Evolutionary conservation across 2,797 vertebrate genomes (phyloP).

Genomic region (Anabas testudineus): DNA sequence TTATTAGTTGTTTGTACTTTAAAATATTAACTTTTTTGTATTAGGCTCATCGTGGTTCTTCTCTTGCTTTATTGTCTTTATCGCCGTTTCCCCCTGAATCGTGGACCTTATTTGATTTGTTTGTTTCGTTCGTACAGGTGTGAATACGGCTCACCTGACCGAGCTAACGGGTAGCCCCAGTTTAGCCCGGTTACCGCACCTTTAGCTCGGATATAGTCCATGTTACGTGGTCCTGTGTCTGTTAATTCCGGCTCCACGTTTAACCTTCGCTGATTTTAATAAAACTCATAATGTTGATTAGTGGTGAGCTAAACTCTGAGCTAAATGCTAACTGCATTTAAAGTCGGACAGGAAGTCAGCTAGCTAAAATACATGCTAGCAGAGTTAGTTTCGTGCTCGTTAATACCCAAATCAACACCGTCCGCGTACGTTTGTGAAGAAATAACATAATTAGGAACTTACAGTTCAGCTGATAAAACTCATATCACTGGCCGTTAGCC

Average conservation of each 20-base stretch:
- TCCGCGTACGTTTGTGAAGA: background rate
- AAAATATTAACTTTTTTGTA: too few species aligned
- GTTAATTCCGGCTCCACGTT: background rate
- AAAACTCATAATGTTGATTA: too few species aligned
- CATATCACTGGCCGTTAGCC: slow-evolving; percentile 53
- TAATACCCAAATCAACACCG: background rate
- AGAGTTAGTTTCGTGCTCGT: background rate
- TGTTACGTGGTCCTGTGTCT: background rate
- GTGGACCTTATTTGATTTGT: too few species aligned
- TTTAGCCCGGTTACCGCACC: background rate
- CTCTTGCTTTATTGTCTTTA: too few species aligned
- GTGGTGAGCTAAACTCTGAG: background rate
- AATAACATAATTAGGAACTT: slow-evolving; percentile 29
- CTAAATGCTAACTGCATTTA: slow-evolving; percentile 20
- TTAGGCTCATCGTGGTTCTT: too few species aligned
- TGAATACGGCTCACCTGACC: background rate
- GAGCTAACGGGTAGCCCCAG: background rate
- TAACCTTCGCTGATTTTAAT: background rate
- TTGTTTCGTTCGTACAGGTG: background rate
- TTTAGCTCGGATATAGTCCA: background rate
- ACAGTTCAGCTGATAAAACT: slow-evolving; percentile 40
- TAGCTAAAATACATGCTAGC: slow-evolving; percentile 11
- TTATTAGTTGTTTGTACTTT: too few species aligned
- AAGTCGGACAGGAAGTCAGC: background rate
- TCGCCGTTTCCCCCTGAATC: too few species aligned